Conservation (phyloP, 1,140 invertebrate species). For the Euura saliciscinereae region DNA sequence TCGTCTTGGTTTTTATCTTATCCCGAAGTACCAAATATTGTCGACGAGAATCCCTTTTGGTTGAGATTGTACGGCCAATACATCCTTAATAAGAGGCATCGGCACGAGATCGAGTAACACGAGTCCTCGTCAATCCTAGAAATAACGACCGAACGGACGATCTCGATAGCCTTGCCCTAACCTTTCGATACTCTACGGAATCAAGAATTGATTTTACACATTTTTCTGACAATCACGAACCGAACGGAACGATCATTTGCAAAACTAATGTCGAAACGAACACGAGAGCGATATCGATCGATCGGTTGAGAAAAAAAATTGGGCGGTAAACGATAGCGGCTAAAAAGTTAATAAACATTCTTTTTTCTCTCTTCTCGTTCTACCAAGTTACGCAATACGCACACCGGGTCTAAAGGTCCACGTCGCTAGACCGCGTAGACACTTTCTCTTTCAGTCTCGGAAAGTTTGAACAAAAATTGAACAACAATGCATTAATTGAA, state of each 20-base stretch:
- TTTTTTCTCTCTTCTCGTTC: too few species aligned
- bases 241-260: background rate
- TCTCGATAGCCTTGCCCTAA: background rate
- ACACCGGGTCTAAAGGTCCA: background rate
- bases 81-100: background rate
- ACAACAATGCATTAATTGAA: too few species aligned
- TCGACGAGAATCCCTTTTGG: too few species aligned
- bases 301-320: background rate
- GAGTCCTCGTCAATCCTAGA: constrained; percentile 6
- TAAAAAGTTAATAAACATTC: background rate
- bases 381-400: background rate
- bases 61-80: too few species aligned
- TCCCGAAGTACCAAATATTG: too few species aligned
- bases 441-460: background rate
- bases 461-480: too few species aligned
- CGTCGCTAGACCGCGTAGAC: background rate
- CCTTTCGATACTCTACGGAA: too few species aligned
- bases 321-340: background rate
- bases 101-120: background rate
- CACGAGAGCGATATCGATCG: background rate
- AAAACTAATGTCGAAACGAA: background rate
- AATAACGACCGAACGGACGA: background rate
- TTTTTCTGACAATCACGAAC: too few species aligned
- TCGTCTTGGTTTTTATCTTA: too few species aligned
- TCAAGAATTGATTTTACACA: too few species aligned